phyloP scores from a whole-genome alignment of 2,888 invertebrate genomes.

The Cepaea hortensis region DNA sequence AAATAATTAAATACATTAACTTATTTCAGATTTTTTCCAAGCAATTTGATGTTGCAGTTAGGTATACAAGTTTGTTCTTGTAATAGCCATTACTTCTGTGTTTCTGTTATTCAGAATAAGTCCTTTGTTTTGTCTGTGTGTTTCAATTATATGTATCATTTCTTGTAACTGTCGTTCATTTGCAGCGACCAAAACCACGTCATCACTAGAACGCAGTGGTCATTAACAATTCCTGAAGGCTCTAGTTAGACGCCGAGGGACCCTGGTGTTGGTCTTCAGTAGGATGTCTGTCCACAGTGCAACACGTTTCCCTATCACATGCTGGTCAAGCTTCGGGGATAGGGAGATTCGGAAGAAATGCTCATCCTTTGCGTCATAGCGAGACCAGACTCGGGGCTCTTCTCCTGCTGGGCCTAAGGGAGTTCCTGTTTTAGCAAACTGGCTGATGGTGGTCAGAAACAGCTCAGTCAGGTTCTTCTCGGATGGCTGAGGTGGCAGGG shows the following conservation, averaged over 20 bases:
- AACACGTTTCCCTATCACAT: conserved; percentile 9
- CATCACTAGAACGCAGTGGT: background rate
- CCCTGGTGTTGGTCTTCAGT: background rate
- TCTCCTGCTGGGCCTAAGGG: background rate
- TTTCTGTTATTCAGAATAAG: too few species aligned
- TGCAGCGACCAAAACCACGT: too few species aligned
- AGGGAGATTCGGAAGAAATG: conserved; percentile 14
- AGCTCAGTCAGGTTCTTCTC: background rate
- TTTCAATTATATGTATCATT: too few species aligned
- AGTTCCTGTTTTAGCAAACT: conserved; percentile 38
- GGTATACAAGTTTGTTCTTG: too few species aligned
- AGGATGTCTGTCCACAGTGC: conserved; percentile 31
- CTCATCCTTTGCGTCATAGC: conserved; percentile 25
- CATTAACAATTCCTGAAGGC: background rate
- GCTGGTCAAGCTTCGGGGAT: background rate
- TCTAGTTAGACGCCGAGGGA: background rate
- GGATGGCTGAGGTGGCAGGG: background rate
- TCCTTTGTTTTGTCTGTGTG: too few species aligned
- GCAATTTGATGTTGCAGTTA: too few species aligned
- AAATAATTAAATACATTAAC: too few species aligned
- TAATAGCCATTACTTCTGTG: too few species aligned
- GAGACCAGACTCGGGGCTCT: background rate
- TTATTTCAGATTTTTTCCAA: too few species aligned
- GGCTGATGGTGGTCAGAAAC: background rate
- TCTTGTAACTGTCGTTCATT: too few species aligned